Percentiles rank a stretch among this genome's conserved stretches.
Conservation (phyloP, 2,888 invertebrate genomes). For the Micoletzkya japonica region DNA sequence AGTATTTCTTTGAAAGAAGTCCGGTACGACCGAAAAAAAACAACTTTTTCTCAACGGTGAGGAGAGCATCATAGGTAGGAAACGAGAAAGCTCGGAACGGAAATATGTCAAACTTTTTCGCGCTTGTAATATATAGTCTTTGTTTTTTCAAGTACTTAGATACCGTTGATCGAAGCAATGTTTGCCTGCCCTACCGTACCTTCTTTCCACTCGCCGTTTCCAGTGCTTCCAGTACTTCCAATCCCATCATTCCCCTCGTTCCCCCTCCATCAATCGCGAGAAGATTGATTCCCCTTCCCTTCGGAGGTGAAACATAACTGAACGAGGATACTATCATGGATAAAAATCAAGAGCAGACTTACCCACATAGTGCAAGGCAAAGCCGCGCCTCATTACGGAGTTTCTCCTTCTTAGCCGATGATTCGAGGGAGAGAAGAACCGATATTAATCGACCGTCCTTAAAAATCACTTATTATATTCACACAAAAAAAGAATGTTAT, state of each 20-base stretch:
- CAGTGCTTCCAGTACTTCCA: slow-evolving; percentile 79
- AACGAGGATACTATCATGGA: neutral
- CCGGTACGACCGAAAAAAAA: too few relatives aligned
- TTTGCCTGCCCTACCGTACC: slow-evolving; percentile 33
- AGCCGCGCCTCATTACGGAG: slow-evolving; percentile 45
- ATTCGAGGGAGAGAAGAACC: slow-evolving; percentile 40
- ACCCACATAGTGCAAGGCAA: slow-evolving; percentile 54
- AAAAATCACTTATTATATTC: neutral
- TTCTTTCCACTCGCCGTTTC: slow-evolving; percentile 70
- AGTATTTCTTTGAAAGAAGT: too few relatives aligned
- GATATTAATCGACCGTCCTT: slow-evolving; percentile 38
- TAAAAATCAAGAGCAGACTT: neutral
- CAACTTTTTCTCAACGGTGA: too few relatives aligned
- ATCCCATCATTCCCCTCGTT: slow-evolving; percentile 80
- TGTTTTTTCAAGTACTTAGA: too few relatives aligned
- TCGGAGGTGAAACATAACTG: slow-evolving; percentile 33
- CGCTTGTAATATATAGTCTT: too few relatives aligned
- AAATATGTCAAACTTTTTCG: too few relatives aligned
- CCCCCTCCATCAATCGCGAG: slow-evolving; percentile 89
- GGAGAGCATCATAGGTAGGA: too few relatives aligned
- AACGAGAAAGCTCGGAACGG: too few relatives aligned
- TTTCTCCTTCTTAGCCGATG: slow-evolving; percentile 35
- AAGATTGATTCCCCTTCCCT: slow-evolving; percentile 75
- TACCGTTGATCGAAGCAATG: too few relatives aligned
- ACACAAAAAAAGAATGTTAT: neutral